A percentile compares a stretch with the other conserved stretches of the same genome.
Conservation (phyloP, 2,797 vertebrate genomes). For the Clarias fuscus region DNA sequence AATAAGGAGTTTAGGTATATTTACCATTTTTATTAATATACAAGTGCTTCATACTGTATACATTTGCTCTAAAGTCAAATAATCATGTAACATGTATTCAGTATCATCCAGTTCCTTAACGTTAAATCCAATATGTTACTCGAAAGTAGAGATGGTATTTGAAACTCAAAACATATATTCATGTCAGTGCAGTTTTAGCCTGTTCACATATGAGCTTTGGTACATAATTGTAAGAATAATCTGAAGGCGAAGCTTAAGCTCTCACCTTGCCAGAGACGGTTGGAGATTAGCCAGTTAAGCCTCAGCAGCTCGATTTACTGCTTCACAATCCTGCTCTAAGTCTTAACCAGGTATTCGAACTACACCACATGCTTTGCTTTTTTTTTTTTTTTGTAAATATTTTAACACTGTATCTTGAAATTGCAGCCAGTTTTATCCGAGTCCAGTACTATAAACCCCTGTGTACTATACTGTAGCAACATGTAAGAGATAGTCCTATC, state of each 20-base stretch:
- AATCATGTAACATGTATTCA: not conserved
- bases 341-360: not conserved
- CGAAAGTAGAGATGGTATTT: not conserved
- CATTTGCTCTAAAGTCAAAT: not conserved
- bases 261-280: conserved; percentile 11
- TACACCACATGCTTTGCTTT: not conserved
- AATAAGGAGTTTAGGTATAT: not conserved
- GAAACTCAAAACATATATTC: not conserved
- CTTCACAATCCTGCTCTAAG: not conserved
- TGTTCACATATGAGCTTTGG: not conserved
- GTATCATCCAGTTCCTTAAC: too few species aligned
- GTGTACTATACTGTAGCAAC: not conserved
- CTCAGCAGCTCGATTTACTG: not conserved
- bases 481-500: not conserved
- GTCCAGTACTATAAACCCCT: not conserved
- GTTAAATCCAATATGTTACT: not conserved
- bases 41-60: not conserved
- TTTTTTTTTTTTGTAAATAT: not conserved
- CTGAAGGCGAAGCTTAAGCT: conserved; percentile 7
- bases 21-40: not conserved
- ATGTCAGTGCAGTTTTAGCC: not conserved
- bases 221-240: conserved; percentile 14
- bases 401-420: not conserved
- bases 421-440: not conserved
- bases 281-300: conserved; percentile 23